A percentile compares a stretch with the other conserved stretches of the same genome.
These are phyloP conservation scores for Redunca redunca DNA, from an alignment of 2,113 vertebrate species.

Conservation along the genomic window DNA sequence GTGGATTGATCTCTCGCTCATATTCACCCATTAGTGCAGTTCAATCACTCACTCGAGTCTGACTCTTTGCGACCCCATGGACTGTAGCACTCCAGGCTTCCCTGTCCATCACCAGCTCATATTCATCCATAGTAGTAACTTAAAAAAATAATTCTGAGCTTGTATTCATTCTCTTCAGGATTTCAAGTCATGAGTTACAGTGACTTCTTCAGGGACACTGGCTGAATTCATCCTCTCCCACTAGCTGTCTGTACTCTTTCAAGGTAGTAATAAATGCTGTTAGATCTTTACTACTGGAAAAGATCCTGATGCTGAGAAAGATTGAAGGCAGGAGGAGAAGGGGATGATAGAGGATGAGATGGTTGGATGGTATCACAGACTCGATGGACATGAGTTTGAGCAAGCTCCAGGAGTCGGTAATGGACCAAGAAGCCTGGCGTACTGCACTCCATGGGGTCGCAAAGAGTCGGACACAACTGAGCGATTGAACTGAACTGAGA, in stretches of 20 bases:
- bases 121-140: not conserved
- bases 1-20: not conserved
- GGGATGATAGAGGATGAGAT: not conserved
- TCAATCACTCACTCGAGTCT: accelerated
- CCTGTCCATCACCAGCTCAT: not conserved
- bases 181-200: not conserved
- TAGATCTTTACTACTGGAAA: not conserved
- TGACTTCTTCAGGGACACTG: not conserved
- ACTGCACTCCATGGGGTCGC: accelerated
- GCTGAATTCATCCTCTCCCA: not conserved
- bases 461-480: accelerated
- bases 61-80: not conserved
- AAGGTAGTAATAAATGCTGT: not conserved
- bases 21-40: not conserved
- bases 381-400: not conserved
- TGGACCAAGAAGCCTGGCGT: accelerated
- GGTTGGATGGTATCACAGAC: not conserved
- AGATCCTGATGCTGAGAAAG: not conserved
- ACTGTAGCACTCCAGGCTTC: not conserved
- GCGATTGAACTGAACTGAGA: not conserved
- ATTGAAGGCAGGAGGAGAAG: not conserved
- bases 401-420: not conserved
- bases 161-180: not conserved
- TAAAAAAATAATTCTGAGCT: not conserved
- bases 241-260: not conserved